A percentile compares a stretch with the other conserved stretches of the same genome.
These are phyloP conservation scores for Zophobas atratus DNA, from an alignment of 1,140 invertebrate species.

Conservation along the genomic window DNA sequence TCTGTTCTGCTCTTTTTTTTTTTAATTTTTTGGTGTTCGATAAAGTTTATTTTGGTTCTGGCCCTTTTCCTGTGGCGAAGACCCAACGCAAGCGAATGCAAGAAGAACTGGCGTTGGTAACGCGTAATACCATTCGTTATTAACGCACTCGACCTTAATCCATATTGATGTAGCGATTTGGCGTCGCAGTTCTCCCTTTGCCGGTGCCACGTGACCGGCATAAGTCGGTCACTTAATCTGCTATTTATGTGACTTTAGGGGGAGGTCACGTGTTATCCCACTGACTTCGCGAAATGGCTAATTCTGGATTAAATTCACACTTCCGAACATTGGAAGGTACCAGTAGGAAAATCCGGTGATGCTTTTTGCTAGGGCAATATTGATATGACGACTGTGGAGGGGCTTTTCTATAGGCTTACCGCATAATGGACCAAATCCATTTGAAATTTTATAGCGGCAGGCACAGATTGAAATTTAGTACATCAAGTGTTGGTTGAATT, in stretches of 20 bases:
- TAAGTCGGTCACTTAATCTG: conserved; percentile 68
- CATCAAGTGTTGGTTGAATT: too few species aligned
- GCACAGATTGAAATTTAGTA: too few species aligned
- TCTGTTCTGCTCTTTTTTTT: too few species aligned
- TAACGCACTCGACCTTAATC: conserved; percentile 47
- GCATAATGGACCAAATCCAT: conserved; percentile 9
- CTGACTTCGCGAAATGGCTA: conserved; percentile 46
- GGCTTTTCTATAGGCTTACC: not conserved
- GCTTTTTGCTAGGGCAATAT: conserved; percentile 7
- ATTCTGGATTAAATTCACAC: conserved; percentile 52
- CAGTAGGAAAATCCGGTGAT: conserved; percentile 1
- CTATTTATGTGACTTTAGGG: conserved; percentile 68
- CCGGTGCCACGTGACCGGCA: conserved; percentile 62
- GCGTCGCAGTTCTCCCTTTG: conserved; percentile 27
- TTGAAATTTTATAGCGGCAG: conserved; percentile 12
- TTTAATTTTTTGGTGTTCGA: too few species aligned
- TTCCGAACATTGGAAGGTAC: conserved; percentile 29
- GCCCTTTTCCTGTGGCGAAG: not conserved
- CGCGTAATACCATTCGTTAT: conserved; percentile 26
- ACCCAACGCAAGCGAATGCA: not conserved
- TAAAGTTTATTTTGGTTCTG: not conserved
- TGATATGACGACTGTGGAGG: conserved; percentile 12
- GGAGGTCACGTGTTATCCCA: conserved; percentile 51
- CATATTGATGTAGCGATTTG: conserved; percentile 47
- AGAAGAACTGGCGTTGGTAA: conserved; percentile 10